phyloP scores from a whole-genome alignment of 1,140 invertebrate genomes.

The Halesus radiatus region DNA sequence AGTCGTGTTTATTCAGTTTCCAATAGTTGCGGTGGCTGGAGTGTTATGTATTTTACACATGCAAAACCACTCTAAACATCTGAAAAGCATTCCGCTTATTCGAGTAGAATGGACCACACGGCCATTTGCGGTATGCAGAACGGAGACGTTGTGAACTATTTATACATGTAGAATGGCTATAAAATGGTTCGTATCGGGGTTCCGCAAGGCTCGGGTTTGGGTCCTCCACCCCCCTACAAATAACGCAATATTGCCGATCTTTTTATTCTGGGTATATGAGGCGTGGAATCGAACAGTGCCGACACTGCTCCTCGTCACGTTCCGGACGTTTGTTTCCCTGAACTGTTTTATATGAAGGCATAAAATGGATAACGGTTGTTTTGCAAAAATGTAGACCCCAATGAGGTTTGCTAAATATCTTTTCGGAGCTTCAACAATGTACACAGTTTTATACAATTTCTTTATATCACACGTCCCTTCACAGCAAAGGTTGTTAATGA shows the following conservation, averaged over 20 bases:
- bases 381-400: not conserved
- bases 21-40: not conserved
- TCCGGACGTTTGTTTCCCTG: not conserved
- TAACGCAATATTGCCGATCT: not conserved
- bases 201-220: not conserved
- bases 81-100: conserved; percentile 18
- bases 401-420: not conserved
- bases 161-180: not conserved
- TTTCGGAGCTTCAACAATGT: no score
- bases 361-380: not conserved
- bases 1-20: not conserved
- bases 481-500: no score
- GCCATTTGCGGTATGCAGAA: not conserved
- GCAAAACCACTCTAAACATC: conserved; percentile 14
- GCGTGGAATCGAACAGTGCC: not conserved
- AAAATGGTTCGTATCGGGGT: conserved; percentile 1
- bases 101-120: conserved; percentile 22
- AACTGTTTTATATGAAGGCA: not conserved
- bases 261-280: not conserved
- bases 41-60: not conserved
- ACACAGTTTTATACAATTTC: no score
- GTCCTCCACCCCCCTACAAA: not conserved
- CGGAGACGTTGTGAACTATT: conserved; percentile 11
- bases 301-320: conserved; percentile 15
- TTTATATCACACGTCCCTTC: no score